Conservation (phyloP, 2,888 invertebrate species). For the Gasteruption jaculator region DNA sequence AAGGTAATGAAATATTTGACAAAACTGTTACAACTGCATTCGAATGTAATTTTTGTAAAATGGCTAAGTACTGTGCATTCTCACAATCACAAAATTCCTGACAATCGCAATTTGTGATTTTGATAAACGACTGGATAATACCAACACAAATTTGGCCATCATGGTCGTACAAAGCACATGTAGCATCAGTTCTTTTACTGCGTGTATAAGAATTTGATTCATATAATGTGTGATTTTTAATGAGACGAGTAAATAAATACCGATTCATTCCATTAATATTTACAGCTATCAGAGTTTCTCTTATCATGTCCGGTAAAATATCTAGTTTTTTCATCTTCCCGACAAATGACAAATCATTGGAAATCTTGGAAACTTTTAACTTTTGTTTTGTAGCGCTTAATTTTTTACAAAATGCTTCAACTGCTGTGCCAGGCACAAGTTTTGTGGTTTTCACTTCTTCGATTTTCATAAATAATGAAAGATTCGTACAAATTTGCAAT, state of each 20-base stretch:
- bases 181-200: constrained; percentile 14
- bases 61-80: no score
- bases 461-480: no score
- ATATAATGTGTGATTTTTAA: constrained; percentile 18
- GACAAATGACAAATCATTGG: constrained; percentile 3
- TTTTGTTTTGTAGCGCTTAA: constrained; percentile 9
- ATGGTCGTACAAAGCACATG: constrained; percentile 12
- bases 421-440: constrained; percentile 9
- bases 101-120: constrained; percentile 15
- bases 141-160: constrained; percentile 9
- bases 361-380: constrained; percentile 12
- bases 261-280: constrained; percentile 2
- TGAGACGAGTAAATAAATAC: constrained; percentile 14
- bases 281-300: constrained; percentile 3
- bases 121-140: constrained; percentile 14
- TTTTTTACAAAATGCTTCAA: constrained; percentile 12
- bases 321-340: constrained; percentile 6
- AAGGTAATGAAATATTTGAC: no score
- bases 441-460: constrained; percentile 11
- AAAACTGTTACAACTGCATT: no score
- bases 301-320: constrained; percentile 4
- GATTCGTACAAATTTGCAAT: constrained; percentile 16
- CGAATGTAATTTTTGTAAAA: no score
- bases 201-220: constrained; percentile 12
- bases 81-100: constrained; percentile 10